A percentile compares a stretch with the other conserved stretches of the same genome.
These are phyloP conservation scores for Trichechus manatus DNA, from an alignment of 2,113 vertebrate genomes.

Conservation along the genomic window DNA sequence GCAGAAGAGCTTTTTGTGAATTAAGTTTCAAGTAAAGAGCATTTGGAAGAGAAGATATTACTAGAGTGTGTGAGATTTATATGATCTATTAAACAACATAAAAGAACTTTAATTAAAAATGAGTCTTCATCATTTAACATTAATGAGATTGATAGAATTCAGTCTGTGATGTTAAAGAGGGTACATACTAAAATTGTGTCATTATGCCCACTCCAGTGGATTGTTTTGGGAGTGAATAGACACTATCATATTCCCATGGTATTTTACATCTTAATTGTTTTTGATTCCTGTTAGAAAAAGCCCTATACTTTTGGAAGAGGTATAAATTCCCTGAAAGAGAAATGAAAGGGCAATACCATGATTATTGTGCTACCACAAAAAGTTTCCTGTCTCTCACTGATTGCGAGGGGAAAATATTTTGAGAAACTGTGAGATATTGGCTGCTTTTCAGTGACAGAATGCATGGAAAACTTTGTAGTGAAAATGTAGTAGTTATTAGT, in stretches of 20 bases:
- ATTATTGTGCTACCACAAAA: not conserved
- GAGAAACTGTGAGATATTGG: not conserved
- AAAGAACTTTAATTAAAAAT: conserved; percentile 34
- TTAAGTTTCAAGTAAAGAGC: not conserved
- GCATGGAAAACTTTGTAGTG: not conserved
- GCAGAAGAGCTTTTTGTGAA: not conserved
- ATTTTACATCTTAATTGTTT: not conserved
- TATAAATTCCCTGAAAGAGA: not conserved
- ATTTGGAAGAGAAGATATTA: conserved; percentile 12
- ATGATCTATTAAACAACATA: not conserved
- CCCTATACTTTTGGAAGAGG: not conserved
- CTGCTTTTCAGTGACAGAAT: not conserved
- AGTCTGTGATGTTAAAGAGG: not conserved
- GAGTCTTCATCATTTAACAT: conserved; percentile 44
- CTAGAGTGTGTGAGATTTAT: not conserved
- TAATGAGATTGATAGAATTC: not conserved
- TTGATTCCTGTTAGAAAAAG: conserved; percentile 23
- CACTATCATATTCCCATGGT: not conserved
- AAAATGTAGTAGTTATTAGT: not conserved
- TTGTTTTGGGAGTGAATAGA: not conserved
- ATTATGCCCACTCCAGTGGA: not conserved
- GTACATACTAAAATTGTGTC: not conserved
- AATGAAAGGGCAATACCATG: not conserved
- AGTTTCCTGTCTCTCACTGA: not conserved
- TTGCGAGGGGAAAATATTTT: conserved; percentile 2